Conservation (phyloP, 2,113 vertebrate genomes). For the Conger conger region DNA sequence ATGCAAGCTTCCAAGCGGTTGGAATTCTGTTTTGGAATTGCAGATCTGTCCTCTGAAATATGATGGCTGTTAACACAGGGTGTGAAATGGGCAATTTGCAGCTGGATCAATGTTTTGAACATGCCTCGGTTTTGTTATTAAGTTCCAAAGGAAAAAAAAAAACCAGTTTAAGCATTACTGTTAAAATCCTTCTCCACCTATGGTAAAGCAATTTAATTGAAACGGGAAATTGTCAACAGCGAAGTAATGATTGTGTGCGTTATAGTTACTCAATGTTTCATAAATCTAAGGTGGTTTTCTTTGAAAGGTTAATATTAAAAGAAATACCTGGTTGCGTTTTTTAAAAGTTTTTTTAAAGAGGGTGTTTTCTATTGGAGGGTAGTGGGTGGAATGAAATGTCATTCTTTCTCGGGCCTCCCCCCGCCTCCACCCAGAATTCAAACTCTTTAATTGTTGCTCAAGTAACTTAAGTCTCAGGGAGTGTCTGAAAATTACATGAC, state of each 20-base stretch:
- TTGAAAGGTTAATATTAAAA: neutral
- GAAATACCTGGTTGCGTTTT: neutral
- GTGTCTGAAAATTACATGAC: slow-evolving; percentile 41
- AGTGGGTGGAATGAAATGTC: neutral
- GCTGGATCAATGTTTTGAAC: neutral
- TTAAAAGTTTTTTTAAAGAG: neutral
- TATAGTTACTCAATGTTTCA: neutral
- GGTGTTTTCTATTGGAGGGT: neutral
- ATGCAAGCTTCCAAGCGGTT: neutral
- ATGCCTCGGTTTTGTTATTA: neutral
- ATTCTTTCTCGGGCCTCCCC: neutral
- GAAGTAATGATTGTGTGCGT: no score
- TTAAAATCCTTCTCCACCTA: no score
- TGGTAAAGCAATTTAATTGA: no score
- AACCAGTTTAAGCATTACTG: no score
- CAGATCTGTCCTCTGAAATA: neutral
- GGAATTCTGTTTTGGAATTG: neutral
- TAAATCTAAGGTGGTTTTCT: neutral
- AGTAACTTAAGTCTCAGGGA: slow-evolving; percentile 42
- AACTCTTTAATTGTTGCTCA: slow-evolving; percentile 19
- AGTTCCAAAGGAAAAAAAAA: no score
- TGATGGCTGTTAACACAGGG: neutral
- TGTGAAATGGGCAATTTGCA: neutral
- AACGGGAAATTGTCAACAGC: no score
- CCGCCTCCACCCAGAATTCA: slow-evolving; percentile 15